Evolutionary conservation across 1,140 invertebrate species (phyloP).

Genomic region (Mycetomoellerius zeteki): DNA sequence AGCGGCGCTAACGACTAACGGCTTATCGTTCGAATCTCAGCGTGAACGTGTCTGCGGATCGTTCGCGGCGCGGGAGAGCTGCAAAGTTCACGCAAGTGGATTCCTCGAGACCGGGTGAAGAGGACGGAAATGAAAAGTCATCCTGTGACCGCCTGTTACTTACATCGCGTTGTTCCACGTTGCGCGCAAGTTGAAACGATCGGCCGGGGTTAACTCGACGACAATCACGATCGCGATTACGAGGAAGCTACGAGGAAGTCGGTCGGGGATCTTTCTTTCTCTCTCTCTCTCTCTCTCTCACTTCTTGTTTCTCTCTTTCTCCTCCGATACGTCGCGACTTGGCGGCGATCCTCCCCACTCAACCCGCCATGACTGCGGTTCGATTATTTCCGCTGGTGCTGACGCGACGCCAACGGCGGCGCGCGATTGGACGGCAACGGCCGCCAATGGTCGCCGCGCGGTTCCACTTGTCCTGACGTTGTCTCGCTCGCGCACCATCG

Average conservation of each 20-base stretch:
- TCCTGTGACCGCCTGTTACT: background rate
- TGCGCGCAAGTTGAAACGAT: conserved; percentile 51
- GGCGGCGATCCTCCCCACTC: conserved; percentile 60
- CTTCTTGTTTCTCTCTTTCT: conserved; percentile 62
- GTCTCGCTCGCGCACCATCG: background rate
- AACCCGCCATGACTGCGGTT: conserved; percentile 69
- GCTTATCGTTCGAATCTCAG: conserved; percentile 9
- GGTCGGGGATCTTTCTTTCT: background rate
- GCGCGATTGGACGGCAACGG: background rate
- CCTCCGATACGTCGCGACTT: conserved; percentile 26
- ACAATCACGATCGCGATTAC: conserved; percentile 73
- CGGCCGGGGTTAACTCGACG: conserved; percentile 65
- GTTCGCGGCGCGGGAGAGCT: background rate
- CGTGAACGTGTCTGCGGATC: background rate
- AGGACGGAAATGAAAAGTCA: conserved; percentile 23
- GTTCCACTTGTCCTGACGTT: conserved; percentile 16
- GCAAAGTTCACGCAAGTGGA: conserved; percentile 18
- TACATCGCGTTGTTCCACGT: background rate
- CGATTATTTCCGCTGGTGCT: conserved; percentile 83
- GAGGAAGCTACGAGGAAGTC: conserved; percentile 84
- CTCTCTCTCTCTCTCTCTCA: conserved; percentile 42
- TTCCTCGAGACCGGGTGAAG: background rate
- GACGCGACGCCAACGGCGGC: background rate
- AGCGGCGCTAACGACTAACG: background rate
- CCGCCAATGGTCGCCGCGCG: conserved; percentile 22